Evolutionary conservation across 2,888 invertebrate genomes (phyloP).

Genomic region (Phorcus lineatus): DNA sequence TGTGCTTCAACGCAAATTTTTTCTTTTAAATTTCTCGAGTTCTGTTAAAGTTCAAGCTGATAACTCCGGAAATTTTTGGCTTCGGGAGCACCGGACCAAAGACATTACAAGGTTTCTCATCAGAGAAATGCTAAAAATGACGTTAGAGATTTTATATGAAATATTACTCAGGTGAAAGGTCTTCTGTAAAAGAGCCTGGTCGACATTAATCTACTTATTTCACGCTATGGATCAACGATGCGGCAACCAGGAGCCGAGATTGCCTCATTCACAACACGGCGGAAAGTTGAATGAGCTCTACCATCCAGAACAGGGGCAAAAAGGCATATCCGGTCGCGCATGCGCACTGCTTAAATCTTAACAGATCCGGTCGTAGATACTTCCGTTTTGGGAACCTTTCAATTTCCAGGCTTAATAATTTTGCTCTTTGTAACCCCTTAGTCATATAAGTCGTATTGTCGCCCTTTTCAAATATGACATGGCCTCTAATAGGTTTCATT

Average conservation of each 20-base stretch:
- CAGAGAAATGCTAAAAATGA: not conserved
- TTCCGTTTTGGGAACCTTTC: conserved; percentile 1
- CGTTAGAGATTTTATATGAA: not conserved
- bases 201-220: conserved; percentile 15
- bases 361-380: conserved; percentile 11
- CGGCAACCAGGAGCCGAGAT: not conserved
- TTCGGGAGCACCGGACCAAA: not conserved
- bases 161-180: conserved; percentile 1
- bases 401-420: not conserved
- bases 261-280: not conserved
- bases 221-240: not conserved
- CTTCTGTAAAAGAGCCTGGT: not conserved
- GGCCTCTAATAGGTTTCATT: too few species aligned
- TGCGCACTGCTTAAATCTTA: conserved; percentile 2
- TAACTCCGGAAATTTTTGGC: conserved; percentile 12
- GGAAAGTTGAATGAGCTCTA: not conserved
- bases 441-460: not conserved
- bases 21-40: not conserved
- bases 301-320: not conserved
- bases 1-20: not conserved
- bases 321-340: conserved; percentile 13
- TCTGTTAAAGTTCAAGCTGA: conserved; percentile 11
- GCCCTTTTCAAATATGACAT: too few species aligned
- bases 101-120: not conserved
- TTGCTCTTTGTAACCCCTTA: not conserved